These are phyloP conservation scores for Ethmia dodecea DNA, from an alignment of 2,888 invertebrate genomes.

Conservation along the genomic window DNA sequence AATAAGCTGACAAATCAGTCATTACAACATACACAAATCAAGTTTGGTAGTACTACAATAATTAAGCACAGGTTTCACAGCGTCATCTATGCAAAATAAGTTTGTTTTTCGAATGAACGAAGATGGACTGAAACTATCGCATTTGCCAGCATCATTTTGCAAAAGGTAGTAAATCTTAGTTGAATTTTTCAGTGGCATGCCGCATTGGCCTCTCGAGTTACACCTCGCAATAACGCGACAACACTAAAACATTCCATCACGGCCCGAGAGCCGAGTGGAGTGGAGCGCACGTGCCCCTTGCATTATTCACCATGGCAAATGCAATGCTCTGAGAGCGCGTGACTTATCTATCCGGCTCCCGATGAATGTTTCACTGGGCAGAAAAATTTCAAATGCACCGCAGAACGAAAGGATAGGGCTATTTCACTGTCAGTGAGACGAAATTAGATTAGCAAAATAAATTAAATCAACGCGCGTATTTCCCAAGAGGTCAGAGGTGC, in stretches of 20 bases:
- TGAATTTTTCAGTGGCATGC: conserved; percentile 13
- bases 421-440: too few species aligned
- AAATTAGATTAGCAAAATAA: too few species aligned
- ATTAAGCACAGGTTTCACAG: too few species aligned
- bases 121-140: too few species aligned
- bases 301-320: conserved; percentile 71
- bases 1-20: too few species aligned
- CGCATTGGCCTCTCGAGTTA: conserved; percentile 25
- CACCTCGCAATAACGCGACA: conserved; percentile 37
- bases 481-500: too few species aligned
- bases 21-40: too few species aligned
- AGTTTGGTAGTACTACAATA: too few species aligned
- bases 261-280: conserved; percentile 23
- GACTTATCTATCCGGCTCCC: conserved; percentile 55
- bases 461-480: too few species aligned
- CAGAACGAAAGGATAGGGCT: conserved; percentile 3
- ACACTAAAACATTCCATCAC: conserved; percentile 54
- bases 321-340: conserved; percentile 49
- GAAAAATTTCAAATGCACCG: conserved; percentile 33
- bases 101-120: too few species aligned
- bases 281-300: conserved; percentile 49
- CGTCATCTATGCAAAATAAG: too few species aligned
- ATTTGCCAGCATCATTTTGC: too few species aligned
- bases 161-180: conserved; percentile 12
- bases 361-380: conserved; percentile 48